Percentiles rank a stretch among this genome's conserved stretches.
Evolutionary conservation across 2,113 vertebrate genomes (phyloP).

Genomic region (Sterrhoptilus dennistouni): DNA sequence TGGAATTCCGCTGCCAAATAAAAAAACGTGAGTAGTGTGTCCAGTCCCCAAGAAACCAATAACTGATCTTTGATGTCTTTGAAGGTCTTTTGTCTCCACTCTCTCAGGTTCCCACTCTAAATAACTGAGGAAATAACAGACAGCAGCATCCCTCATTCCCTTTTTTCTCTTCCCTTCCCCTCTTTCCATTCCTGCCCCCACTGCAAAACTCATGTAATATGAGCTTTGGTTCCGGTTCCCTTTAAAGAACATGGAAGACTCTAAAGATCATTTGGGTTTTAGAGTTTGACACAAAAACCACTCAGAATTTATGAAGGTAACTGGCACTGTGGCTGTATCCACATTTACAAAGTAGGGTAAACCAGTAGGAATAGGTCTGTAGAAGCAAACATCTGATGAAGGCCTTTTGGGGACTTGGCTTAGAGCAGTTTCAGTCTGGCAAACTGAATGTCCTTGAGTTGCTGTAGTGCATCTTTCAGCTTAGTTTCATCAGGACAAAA

Average conservation of each 20-base stretch:
- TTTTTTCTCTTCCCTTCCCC: background rate
- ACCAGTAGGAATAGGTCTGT: background rate
- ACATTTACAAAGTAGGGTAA: rapidly evolving
- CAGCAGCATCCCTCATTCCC: background rate
- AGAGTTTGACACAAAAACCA: background rate
- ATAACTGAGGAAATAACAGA: background rate
- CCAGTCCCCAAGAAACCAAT: background rate
- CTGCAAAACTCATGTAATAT: background rate
- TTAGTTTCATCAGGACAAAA: background rate
- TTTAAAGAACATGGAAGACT: background rate
- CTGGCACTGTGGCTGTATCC: background rate
- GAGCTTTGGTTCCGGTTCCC: background rate
- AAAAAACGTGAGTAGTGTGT: background rate
- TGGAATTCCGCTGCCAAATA: background rate
- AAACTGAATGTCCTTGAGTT: background rate
- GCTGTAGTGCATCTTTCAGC: background rate
- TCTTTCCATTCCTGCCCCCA: background rate
- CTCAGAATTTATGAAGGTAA: background rate
- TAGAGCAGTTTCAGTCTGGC: background rate
- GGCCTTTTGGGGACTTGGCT: background rate
- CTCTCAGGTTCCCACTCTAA: background rate
- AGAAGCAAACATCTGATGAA: background rate
- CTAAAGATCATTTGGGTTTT: background rate
- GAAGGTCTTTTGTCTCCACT: background rate
- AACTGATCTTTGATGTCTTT: background rate